phyloP scores from a whole-genome alignment of 2,113 vertebrate genomes.

The Trinectes maculatus region DNA sequence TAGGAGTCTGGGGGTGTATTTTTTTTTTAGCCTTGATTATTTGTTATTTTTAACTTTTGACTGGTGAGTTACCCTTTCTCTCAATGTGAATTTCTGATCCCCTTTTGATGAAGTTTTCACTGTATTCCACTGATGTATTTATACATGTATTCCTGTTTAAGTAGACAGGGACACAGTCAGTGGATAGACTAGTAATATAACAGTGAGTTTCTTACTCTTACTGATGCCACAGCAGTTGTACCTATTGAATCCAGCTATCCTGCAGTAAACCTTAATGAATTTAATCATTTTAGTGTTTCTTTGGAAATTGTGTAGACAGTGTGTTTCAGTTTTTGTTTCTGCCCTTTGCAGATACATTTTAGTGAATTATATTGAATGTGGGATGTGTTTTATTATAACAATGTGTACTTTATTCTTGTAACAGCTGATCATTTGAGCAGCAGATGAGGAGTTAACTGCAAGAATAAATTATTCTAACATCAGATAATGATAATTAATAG shows the following conservation, averaged over 20 bases:
- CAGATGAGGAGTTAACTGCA: neutral
- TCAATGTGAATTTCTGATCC: too few relatives aligned
- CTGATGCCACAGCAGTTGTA: neutral
- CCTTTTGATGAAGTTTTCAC: neutral
- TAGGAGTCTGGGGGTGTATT: too few relatives aligned
- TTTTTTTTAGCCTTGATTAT: too few relatives aligned
- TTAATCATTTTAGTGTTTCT: neutral
- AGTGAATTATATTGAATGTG: neutral
- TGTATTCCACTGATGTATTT: neutral
- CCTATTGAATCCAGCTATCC: neutral
- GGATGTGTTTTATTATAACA: neutral
- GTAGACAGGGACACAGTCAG: neutral
- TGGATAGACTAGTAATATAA: too few relatives aligned
- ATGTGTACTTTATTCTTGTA: neutral
- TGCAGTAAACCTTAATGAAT: neutral
- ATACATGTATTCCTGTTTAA: neutral
- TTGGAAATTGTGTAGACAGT: neutral
- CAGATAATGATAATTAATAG: neutral
- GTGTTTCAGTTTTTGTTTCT: neutral
- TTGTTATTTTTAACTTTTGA: too few relatives aligned
- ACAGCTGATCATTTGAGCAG: conserved; percentile 10
- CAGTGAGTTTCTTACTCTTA: too few relatives aligned
- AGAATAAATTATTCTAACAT: neutral
- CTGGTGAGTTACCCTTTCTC: too few relatives aligned
- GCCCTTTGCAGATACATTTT: neutral